Conservation (phyloP, 2,888 invertebrate genomes). For the Hirtodrosophila cameraria region DNA sequence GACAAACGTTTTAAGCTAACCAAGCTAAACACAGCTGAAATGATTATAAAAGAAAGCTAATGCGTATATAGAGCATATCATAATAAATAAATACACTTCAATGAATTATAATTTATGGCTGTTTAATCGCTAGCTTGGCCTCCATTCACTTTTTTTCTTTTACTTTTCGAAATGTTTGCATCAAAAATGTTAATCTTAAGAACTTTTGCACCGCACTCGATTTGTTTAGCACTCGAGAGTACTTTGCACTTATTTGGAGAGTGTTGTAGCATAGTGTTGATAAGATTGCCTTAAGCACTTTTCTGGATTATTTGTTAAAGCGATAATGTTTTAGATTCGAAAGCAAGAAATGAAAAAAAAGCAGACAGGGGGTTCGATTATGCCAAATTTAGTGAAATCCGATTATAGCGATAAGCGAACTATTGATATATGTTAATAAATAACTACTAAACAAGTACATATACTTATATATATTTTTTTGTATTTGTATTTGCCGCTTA, state of each 20-base stretch:
- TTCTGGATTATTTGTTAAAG: constrained; percentile 42
- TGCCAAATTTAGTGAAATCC: neutral
- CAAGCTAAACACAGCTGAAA: too few species aligned
- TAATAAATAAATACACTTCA: constrained; percentile 5
- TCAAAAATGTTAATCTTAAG: constrained; percentile 14
- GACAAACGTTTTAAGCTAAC: too few species aligned
- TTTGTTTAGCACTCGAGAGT: constrained; percentile 34
- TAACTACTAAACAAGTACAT: neutral
- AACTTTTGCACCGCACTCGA: constrained; percentile 22
- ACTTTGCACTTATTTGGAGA: constrained; percentile 56
- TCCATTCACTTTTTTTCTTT: too few species aligned
- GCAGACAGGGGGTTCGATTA: constrained; percentile 2
- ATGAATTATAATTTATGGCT: constrained; percentile 15
- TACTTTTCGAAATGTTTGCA: too few species aligned
- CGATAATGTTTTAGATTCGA: too few species aligned
- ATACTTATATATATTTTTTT: constrained; percentile 6
- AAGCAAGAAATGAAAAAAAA: neutral
- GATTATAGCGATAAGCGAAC: constrained; percentile 1
- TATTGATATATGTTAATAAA: constrained; percentile 7
- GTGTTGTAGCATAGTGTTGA: constrained; percentile 48
- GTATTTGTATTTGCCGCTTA: constrained; percentile 5
- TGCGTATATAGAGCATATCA: constrained; percentile 21
- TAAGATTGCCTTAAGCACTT: constrained; percentile 58
- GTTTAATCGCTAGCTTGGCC: too few species aligned
- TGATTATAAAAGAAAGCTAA: neutral